These are phyloP conservation scores for Marcusenius ussheri DNA, from an alignment of 2,113 vertebrate species.

Conservation along the genomic window DNA sequence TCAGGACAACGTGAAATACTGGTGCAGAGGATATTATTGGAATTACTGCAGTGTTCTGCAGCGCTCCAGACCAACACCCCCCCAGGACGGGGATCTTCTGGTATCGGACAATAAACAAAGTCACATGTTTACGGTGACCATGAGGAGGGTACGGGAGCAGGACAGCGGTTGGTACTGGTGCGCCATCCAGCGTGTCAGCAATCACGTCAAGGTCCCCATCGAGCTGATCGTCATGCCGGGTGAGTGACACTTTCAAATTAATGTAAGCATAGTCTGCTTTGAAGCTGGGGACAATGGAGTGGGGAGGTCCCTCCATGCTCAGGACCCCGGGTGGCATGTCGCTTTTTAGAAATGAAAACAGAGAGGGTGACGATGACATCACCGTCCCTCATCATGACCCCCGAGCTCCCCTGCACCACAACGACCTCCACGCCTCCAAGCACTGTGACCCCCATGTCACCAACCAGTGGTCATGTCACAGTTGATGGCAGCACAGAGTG, in stretches of 20 bases:
- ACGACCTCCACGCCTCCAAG: neutral
- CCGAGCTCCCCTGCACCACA: neutral
- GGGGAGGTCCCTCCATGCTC: neutral
- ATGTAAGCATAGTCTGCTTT: neutral
- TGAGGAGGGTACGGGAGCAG: neutral
- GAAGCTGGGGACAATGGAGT: too few relatives aligned
- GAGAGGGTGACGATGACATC: neutral
- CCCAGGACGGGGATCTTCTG: neutral
- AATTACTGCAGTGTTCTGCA: constrained; percentile 23
- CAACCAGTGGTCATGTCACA: neutral
- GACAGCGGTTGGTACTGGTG: constrained; percentile 36
- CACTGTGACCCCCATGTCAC: neutral
- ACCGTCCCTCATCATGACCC: neutral
- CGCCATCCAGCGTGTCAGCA: constrained; percentile 25
- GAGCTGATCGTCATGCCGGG: constrained; percentile 21
- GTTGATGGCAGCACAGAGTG: neutral
- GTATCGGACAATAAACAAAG: constrained; percentile 17
- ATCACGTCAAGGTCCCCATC: neutral
- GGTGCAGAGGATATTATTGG: constrained; percentile 32
- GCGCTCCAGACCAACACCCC: neutral
- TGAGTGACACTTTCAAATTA: neutral
- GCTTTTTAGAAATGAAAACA: neutral
- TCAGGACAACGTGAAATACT: constrained; percentile 26
- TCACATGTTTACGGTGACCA: constrained; percentile 17
- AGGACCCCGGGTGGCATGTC: neutral